Conservation (phyloP, 2,888 invertebrate species). For the Apocheima hispidaria region DNA sequence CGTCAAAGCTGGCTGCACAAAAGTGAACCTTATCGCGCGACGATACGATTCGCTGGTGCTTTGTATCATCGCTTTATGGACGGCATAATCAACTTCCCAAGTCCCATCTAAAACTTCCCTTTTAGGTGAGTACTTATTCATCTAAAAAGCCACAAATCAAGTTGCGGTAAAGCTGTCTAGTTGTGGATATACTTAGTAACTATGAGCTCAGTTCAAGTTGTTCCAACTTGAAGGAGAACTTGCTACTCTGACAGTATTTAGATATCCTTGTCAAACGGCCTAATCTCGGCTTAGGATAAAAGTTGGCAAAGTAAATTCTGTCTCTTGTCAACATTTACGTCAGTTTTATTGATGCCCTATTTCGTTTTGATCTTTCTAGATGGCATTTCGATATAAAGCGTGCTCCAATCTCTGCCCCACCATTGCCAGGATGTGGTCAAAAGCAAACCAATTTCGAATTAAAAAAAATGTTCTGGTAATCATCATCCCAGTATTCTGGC, state of each 20-base stretch:
- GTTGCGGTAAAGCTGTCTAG: conserved; percentile 19
- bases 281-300: conserved; percentile 23
- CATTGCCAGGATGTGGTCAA: no score
- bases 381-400: no score
- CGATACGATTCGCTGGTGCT: no score
- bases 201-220: conserved; percentile 14
- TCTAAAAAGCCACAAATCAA: conserved; percentile 16
- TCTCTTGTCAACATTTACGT: conserved; percentile 1
- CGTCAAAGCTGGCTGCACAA: no score
- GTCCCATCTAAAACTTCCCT: conserved; percentile 14
- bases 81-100: no score
- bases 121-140: conserved; percentile 13
- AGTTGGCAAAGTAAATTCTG: conserved; percentile 15
- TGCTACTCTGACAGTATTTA: conserved; percentile 24
- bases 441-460: no score
- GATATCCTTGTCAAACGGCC: conserved; percentile 11
- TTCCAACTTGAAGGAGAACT: conserved; percentile 12
- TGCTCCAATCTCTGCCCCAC: no score
- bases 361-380: no score
- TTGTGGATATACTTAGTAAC: conserved; percentile 8
- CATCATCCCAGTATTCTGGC: no score
- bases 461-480: no score
- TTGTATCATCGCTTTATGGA: no score
- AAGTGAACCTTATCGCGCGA: no score
- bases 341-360: conserved; percentile 3